phyloP scores from a whole-genome alignment of 2,888 invertebrate species.

The Aproaerema taeniolella region DNA sequence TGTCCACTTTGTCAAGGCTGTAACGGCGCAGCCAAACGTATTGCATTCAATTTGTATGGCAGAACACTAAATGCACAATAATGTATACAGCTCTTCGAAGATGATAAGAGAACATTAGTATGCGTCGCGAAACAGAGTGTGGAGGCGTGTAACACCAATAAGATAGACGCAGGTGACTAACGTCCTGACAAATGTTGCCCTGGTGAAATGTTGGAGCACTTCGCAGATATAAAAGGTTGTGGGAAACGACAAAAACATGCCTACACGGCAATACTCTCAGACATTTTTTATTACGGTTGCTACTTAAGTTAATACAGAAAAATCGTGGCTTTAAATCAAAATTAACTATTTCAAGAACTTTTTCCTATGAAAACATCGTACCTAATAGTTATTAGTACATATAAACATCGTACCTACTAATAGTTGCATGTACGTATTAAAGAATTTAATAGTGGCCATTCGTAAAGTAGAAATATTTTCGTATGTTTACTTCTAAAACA shows the following conservation, averaged over 20 bases:
- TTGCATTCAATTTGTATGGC: constrained; percentile 18
- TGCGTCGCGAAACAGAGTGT: constrained; percentile 43
- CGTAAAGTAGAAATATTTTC: too few species aligned
- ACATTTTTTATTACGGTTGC: too few species aligned
- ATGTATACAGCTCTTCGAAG: constrained; percentile 15
- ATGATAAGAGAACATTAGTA: constrained; percentile 41
- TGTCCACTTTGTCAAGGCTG: constrained; percentile 13
- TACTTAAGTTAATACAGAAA: too few species aligned
- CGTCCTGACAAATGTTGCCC: constrained; percentile 39
- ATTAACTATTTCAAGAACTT: too few species aligned
- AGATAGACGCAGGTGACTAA: constrained; percentile 42
- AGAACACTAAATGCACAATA: constrained; percentile 18
- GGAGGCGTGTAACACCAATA: constrained; percentile 49
- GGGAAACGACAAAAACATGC: neutral
- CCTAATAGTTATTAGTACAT: too few species aligned
- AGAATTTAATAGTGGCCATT: too few species aligned
- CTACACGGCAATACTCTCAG: too few species aligned
- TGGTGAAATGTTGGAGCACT: constrained; percentile 28
- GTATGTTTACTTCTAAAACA: too few species aligned
- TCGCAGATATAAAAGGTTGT: neutral
- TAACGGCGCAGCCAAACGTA: constrained; percentile 13
- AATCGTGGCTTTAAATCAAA: too few species aligned
- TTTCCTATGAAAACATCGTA: too few species aligned
- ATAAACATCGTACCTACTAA: too few species aligned
- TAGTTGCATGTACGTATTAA: too few species aligned